A percentile compares a stretch with the other conserved stretches of the same genome.
Conservation (phyloP, 2,888 invertebrate species). For the Luperina nickerlii region DNA sequence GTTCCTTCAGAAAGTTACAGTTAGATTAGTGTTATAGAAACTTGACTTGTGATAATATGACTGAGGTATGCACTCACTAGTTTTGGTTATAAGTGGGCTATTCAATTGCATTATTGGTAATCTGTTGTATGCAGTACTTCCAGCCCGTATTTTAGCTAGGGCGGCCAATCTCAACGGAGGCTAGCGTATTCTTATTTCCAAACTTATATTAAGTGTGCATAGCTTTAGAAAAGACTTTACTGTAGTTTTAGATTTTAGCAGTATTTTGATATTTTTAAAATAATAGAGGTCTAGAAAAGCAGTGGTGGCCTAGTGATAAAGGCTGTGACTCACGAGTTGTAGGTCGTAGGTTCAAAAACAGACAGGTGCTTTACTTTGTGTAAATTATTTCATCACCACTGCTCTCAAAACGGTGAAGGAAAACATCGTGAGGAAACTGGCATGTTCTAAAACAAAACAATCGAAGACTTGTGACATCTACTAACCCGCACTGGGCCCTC, state of each 20-base stretch:
- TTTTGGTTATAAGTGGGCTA: neutral
- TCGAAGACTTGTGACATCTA: neutral
- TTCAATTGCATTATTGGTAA: neutral
- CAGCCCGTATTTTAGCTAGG: neutral
- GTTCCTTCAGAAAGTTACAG: conserved; percentile 70
- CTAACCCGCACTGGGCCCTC: neutral
- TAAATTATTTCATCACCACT: neutral
- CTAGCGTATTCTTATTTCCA: neutral
- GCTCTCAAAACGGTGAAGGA: neutral
- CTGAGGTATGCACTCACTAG: neutral
- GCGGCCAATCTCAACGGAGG: neutral
- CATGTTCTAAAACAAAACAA: neutral
- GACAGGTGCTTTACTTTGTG: neutral
- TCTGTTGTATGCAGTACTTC: neutral
- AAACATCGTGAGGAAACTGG: neutral
- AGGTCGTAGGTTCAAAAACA: neutral
- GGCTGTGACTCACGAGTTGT: too few relatives aligned
- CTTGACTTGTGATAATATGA: neutral
- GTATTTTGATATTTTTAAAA: conserved; percentile 3
- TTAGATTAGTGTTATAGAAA: conserved; percentile 53
- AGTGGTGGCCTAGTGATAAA: neutral
- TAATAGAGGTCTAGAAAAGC: neutral
- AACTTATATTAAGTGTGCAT: neutral
- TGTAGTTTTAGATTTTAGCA: conserved; percentile 14
- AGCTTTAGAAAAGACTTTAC: conserved; percentile 30